phyloP scores from a whole-genome alignment of 2,888 invertebrate genomes.

The Agonopterix heracliana region DNA sequence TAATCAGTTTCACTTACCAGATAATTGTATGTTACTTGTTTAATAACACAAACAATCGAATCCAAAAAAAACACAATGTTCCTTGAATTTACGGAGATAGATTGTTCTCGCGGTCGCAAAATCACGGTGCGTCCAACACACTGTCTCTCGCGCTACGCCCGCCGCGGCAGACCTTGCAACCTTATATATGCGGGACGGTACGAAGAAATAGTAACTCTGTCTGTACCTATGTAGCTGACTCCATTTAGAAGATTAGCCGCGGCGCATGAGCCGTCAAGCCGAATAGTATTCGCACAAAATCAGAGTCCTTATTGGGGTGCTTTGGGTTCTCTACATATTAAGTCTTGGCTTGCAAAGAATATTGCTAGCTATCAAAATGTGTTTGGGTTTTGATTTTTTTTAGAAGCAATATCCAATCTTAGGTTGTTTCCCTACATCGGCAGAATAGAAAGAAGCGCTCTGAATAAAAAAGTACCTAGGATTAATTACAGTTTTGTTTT shows the following conservation, averaged over 20 bases:
- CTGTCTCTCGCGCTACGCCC: slow-evolving; percentile 49
- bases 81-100: background rate
- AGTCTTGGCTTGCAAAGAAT: too few species aligned
- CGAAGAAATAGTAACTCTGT: slow-evolving; percentile 31
- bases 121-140: slow-evolving; percentile 30
- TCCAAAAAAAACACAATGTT: background rate
- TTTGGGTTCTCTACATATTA: too few species aligned
- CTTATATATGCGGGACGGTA: slow-evolving; percentile 48
- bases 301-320: slow-evolving; percentile 2
- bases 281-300: slow-evolving; percentile 31
- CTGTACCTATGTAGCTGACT: slow-evolving; percentile 33
- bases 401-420: too few species aligned
- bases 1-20: too few species aligned
- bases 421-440: too few species aligned
- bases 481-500: too few species aligned
- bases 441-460: too few species aligned
- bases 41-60: background rate
- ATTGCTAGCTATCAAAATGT: too few species aligned
- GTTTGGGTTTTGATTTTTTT: too few species aligned
- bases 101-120: slow-evolving; percentile 13
- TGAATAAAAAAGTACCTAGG: too few species aligned
- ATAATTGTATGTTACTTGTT: background rate
- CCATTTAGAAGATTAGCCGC: slow-evolving; percentile 53
- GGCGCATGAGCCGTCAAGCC: slow-evolving; percentile 45
- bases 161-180: slow-evolving; percentile 39